These are phyloP conservation scores for Corythornis madagascariensis DNA, from an alignment of 2,113 vertebrate species.

Conservation along the genomic window DNA sequence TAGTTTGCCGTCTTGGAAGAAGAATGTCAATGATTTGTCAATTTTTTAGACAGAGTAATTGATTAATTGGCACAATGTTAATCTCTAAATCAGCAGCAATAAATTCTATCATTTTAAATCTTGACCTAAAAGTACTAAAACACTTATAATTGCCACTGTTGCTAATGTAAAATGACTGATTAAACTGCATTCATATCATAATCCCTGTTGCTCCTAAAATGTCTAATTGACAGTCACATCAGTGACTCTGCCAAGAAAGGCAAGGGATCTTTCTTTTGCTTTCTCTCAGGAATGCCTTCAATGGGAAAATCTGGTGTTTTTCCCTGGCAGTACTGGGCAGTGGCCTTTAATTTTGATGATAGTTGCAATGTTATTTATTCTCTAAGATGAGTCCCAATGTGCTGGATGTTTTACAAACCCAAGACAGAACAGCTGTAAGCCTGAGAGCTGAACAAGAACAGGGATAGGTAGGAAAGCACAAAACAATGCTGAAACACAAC, in stretches of 20 bases:
- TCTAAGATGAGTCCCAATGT: not conserved
- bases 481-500: not conserved
- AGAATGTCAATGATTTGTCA: conserved; percentile 77
- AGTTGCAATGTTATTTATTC: not conserved
- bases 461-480: not conserved
- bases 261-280: not conserved
- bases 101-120: conserved; percentile 71
- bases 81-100: conserved; percentile 78
- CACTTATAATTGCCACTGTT: conserved; percentile 63
- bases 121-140: conserved; percentile 74
- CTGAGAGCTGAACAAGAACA: rapidly evolving
- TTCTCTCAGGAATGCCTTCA: not conserved
- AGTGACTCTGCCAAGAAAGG: conserved; percentile 18
- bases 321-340: not conserved
- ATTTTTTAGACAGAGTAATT: conserved; percentile 67
- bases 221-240: conserved; percentile 21
- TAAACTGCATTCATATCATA: conserved; percentile 41
- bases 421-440: not conserved
- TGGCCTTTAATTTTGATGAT: not conserved
- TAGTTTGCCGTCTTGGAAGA: conserved; percentile 64
- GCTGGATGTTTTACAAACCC: not conserved
- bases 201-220: conserved; percentile 61
- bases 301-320: not conserved
- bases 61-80: conserved; percentile 77
- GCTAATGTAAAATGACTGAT: conserved; percentile 66